Evolutionary conservation across 2,888 invertebrate genomes (phyloP).

Genomic region (Lapara coniferarum): DNA sequence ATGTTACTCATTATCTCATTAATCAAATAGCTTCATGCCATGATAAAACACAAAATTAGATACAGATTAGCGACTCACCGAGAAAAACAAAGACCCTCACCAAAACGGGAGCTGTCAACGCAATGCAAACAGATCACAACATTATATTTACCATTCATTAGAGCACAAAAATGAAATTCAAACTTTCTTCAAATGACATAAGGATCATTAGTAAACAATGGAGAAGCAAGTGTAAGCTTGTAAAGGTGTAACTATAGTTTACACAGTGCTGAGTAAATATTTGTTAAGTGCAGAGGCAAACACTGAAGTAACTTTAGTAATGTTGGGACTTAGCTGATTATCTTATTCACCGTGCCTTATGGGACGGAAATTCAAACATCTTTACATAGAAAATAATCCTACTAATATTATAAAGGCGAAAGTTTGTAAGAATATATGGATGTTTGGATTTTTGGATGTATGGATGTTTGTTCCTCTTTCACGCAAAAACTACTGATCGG

Average conservation of each 20-base stretch:
- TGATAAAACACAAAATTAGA: constrained; percentile 42
- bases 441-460: too few relatives aligned
- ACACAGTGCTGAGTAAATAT: constrained; percentile 69
- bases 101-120: constrained; percentile 71
- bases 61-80: constrained; percentile 64
- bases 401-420: too few relatives aligned
- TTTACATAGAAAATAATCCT: constrained; percentile 4
- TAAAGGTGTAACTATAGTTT: constrained; percentile 56
- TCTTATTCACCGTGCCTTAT: constrained; percentile 54
- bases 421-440: too few relatives aligned
- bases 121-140: constrained; percentile 38
- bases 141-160: constrained; percentile 31
- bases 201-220: constrained; percentile 26
- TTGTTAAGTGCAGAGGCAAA: constrained; percentile 63
- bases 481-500: too few relatives aligned
- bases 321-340: constrained; percentile 60
- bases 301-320: constrained; percentile 61
- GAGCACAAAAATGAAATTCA: constrained; percentile 33
- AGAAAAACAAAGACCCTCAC: constrained; percentile 64
- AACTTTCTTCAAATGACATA: constrained; percentile 27
- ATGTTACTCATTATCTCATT: constrained; percentile 2
- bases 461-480: too few relatives aligned
- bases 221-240: constrained; percentile 43
- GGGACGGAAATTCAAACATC: constrained; percentile 47
- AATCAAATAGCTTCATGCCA: constrained; percentile 28